phyloP scores from a whole-genome alignment of 2,113 vertebrate species.

The Plotosus lineatus region DNA sequence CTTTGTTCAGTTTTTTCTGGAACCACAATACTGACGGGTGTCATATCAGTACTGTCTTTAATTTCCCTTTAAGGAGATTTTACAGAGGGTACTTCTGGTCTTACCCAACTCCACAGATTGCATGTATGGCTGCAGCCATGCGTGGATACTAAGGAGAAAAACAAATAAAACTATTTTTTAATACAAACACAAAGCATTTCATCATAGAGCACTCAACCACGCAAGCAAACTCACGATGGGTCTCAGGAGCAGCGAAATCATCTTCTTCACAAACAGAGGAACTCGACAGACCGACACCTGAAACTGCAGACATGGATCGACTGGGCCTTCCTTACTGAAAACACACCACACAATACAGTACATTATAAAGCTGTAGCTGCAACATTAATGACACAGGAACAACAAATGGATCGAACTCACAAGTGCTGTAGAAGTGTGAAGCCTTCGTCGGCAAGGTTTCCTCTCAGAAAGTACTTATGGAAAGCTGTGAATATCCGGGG shows the following conservation, averaged over 20 bases:
- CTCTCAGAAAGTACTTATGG: conserved; percentile 54
- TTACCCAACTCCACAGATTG: conserved; percentile 64
- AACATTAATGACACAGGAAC: neutral
- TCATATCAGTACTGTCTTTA: too few relatives aligned
- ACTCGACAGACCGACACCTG: conserved; percentile 48
- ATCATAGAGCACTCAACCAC: too few relatives aligned
- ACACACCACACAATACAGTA: conserved; percentile 31
- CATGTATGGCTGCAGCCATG: neutral
- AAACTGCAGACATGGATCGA: conserved; percentile 54
- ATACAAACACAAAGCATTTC: neutral
- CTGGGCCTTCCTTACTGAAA: conserved; percentile 73
- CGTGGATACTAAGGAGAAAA: conserved; percentile 63
- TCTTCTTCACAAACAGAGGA: conserved; percentile 75
- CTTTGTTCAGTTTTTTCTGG: too few relatives aligned
- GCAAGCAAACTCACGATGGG: conserved; percentile 77
- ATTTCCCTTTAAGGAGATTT: neutral
- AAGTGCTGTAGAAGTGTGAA: conserved; percentile 66
- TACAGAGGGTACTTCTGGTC: neutral
- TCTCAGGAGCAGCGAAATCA: conserved; percentile 71
- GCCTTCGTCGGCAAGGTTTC: conserved; percentile 73
- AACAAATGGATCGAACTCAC: conserved; percentile 70
- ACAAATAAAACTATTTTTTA: neutral
- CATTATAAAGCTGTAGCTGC: too few relatives aligned
- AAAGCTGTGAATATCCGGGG: conserved; percentile 40
- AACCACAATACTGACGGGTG: too few relatives aligned